Evolutionary conservation across 2,797 vertebrate genomes (phyloP), one percentile per base, ranked within the genome.

Genomic region (Coranthus polyacanthus): DNA sequence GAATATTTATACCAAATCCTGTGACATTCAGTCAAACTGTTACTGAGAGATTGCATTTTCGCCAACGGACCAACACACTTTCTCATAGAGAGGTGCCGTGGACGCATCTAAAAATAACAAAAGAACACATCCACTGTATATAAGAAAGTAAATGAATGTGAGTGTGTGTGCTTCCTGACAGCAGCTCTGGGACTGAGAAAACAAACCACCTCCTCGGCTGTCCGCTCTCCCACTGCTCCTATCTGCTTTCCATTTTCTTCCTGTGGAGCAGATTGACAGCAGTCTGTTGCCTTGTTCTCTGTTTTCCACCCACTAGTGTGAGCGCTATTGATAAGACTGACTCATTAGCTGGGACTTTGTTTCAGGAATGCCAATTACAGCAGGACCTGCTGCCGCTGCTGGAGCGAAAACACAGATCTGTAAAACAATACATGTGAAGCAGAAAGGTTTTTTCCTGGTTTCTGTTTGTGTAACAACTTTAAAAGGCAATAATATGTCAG

Each of bases 341-440:
- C 51, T 74, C 70, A 62, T 79, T 79, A 79, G 36, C 46, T 20
- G 54, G n/a, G 39, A 51, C 50, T 65, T 66, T 62, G 51, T 67
- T 61, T 37, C 45, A 37, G 32, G 43, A 60, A 45, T 18, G 21
- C 50, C 65, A 73, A 65, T 69, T 79, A 65, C 32, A 51, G 66
- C 24, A 11, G 16, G 39, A 66, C 66, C 52, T 51, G 47, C 29
- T 29, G 26, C 36, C n/a, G 47, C 29, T 29, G 26, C 36, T 18
- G 32, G 38, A 55, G 26, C 18, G 26, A 34, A 59, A 45, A 12
- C 24, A 36, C 29, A 29, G 12, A 63, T 44, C 38, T 24, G 34
- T 21, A 18, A 24, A 20, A 53, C 37, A 52, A 34, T 24, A 12
- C 16, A 55, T 26, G 47, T 12, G 34, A 8, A 32, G 42, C 42